These are phyloP conservation scores for Grammomys surdaster DNA, from an alignment of 2,113 vertebrate species.

Conservation along the genomic window DNA sequence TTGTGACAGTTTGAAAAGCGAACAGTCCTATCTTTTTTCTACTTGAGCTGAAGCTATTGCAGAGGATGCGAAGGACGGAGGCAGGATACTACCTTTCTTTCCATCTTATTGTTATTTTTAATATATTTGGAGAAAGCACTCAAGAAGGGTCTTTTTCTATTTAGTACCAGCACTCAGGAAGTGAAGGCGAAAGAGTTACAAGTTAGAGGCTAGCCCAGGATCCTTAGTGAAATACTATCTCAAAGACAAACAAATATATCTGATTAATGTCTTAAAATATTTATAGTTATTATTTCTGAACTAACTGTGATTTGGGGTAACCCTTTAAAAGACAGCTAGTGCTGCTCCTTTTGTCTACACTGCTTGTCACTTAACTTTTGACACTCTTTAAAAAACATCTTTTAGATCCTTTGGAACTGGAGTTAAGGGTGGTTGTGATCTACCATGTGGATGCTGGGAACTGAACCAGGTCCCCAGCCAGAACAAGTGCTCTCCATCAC, in stretches of 20 bases:
- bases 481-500: not conserved
- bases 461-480: not conserved
- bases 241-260: not conserved
- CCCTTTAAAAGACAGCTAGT: not conserved
- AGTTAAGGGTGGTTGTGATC: not conserved
- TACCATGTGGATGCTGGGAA: not conserved
- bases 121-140: not conserved
- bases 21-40: not conserved
- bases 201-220: not conserved
- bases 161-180: not conserved
- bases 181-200: not conserved
- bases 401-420: not conserved
- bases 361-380: not conserved
- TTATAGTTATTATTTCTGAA: conserved; percentile 44
- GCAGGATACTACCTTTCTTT: not conserved
- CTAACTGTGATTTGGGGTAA: not conserved
- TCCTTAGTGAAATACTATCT: not conserved
- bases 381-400: not conserved
- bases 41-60: not conserved
- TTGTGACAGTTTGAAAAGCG: conserved; percentile 34
- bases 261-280: conserved; percentile 18
- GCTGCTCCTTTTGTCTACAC: not conserved
- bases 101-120: not conserved
- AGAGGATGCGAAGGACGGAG: not conserved
- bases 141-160: not conserved